Base-by-base conservation (phyloP, 2,113 vertebrate species). In the Tupaia tana region DNA sequence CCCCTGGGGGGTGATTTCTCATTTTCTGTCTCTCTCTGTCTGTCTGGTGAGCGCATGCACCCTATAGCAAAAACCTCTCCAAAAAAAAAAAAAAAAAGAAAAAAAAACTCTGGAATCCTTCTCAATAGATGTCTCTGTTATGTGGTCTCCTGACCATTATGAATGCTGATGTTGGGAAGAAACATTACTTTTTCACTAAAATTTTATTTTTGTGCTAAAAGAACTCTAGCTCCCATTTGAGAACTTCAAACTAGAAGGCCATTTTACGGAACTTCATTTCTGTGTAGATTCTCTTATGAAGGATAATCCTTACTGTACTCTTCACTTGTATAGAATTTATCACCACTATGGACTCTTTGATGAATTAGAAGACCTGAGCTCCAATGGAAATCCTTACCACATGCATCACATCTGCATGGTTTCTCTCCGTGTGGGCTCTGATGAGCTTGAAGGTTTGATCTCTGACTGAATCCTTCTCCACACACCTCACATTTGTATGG, bases 311-410 rank as follows among this genome's bases (percentile, higher is more conserved):
- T 95, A 18, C 64, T 31, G 19, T 59, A 90, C 7, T 64, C 93
- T 29, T 91, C 75, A 20, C 52, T 79, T 77, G 69, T 80, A 81
- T 70, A 97, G 67, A 96, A 90, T 25, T 91, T 97, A 43, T 96
- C 93, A 6, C 95, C 93, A 11, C 85, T 96, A 0, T 98, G 97
- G 15, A 96, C 95, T 86, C 97, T 96, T 7, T 97, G 97, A 78
- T 98, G 98, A 92, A 95, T 97, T 0, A 96, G 95, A 67, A 98
- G 95, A 10, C 96, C 95, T 10, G 96, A 97, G 71, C 97, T 96
- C 94, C 97, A 96, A 20, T 95, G 93, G 66, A 98, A 98, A 67
- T 95, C 96, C 93, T 98, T 98, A 0, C 97, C 97, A n/a, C 98
- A 98, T 0, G 56, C 96, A 0, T 97, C 92, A 27, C 98, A 98